phyloP scores from a whole-genome alignment of 1,140 invertebrate genomes.

The Atopsyche davidsoni region DNA sequence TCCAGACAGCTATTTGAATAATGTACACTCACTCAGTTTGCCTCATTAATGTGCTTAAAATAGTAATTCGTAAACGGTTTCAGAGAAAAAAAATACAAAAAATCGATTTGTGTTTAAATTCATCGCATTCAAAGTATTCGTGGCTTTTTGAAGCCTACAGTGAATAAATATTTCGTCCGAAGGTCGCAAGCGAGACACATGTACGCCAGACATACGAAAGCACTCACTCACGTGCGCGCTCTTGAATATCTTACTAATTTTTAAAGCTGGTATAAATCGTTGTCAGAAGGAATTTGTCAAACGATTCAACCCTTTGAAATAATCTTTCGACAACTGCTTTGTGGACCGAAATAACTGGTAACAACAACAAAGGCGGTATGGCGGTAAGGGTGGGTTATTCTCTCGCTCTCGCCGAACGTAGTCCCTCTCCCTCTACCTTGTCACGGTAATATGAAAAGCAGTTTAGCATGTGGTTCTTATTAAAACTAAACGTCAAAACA shows the following conservation, averaged over 20 bases:
- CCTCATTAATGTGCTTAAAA: no score
- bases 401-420: not conserved
- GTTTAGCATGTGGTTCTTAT: conserved; percentile 29
- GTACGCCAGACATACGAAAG: conserved; percentile 5
- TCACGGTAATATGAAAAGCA: conserved; percentile 4
- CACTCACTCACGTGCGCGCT: conserved; percentile 1
- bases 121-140: no score
- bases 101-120: no score
- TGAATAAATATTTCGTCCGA: no score
- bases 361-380: not conserved
- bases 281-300: conserved; percentile 16
- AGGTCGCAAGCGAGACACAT: conserved; percentile 1
- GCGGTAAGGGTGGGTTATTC: not conserved
- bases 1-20: no score
- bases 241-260: no score
- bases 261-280: conserved; percentile 4
- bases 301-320: conserved; percentile 18
- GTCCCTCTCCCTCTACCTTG: conserved; percentile 8
- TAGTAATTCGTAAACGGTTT: no score
- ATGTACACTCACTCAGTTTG: no score
- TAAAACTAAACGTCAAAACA: conserved; percentile 27
- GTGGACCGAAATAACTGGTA: conserved; percentile 7
- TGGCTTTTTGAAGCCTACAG: no score
- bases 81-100: no score
- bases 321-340: conserved; percentile 8